Conservation (phyloP, 2,113 vertebrate species). For the Oncorhynchus tshawytscha region DNA sequence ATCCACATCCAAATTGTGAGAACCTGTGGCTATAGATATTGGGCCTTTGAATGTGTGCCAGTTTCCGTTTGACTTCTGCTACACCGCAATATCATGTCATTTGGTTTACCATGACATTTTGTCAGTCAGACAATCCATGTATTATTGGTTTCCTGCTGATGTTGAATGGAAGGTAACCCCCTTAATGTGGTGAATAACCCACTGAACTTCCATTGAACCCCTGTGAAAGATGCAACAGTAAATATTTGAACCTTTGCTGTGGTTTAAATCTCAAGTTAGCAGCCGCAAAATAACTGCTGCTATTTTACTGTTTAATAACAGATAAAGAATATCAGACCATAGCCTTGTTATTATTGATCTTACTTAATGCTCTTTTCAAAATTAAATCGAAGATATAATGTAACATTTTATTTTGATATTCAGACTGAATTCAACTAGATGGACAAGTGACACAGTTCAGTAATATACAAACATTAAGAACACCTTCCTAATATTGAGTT, state of each 20-base stretch:
- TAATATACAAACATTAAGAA: too few relatives aligned
- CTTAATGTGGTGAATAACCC: not conserved
- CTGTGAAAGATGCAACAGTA: not conserved
- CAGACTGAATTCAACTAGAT: too few relatives aligned
- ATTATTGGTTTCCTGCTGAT: not conserved
- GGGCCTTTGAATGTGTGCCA: constrained; percentile 13
- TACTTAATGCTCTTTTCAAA: not conserved
- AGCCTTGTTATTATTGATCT: not conserved
- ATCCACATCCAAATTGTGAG: not conserved
- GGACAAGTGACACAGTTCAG: too few relatives aligned
- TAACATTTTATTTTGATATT: too few relatives aligned
- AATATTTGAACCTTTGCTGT: not conserved
- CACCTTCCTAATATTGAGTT: too few relatives aligned
- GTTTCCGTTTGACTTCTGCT: not conserved
- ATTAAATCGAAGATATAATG: not conserved
- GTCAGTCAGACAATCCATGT: not conserved
- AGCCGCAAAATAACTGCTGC: not conserved
- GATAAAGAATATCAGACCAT: not conserved
- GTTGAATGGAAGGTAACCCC: too few relatives aligned
- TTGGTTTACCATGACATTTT: not conserved
- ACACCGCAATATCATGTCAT: not conserved
- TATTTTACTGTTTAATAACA: not conserved
- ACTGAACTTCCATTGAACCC: not conserved
- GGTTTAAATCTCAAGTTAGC: too few relatives aligned
- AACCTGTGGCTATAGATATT: not conserved